Evolutionary conservation across 2,113 vertebrate species (phyloP), one percentile per base, ranked within the genome.

Genomic region (Limanda limanda): DNA sequence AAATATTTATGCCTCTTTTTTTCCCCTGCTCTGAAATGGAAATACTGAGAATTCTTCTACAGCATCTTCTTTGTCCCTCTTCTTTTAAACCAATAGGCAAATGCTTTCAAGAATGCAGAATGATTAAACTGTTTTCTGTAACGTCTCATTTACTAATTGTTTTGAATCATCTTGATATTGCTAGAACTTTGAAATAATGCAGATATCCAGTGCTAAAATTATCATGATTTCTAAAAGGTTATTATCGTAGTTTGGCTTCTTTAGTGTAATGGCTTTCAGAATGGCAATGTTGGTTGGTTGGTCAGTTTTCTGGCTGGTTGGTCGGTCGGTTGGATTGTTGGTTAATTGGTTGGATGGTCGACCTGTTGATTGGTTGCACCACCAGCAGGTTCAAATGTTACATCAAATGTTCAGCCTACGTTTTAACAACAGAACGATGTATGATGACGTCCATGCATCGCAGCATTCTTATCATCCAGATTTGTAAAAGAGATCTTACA

Each of bases 1-100:
- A 79, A 79, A 68, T 47, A 79, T 77, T 65, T 1, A 72, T 59
- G 42, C 31, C 1, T 72, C 40, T 72, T 57, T 9, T 60, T 40
- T 40, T 40, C 11, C 9, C 27, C 13, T n/a, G 27, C 12, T 60
- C 58, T 20, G 15, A 25, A 3, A 10, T 25, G 13, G 27, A 15
- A 18, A 15, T 60, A 27, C 27, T 11, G 58, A 11, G 27, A n/a
- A 60, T 57, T 25, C 55, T 15, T 57, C 55, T 14, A 3, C 54
- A 1, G 5, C 13, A 31, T 59, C 57, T 31, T 31, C 57, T 10
- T 25, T 27, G 57, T 59, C 25, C 25, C 3, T 8, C 24, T 5
- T 31, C 17, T 15, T 3, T 18, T 27, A 59, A 59, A 27, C 4
- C 9, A 37, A 35, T 35, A 37, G 0, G 4, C 55, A 15, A 60